A percentile compares a stretch with the other conserved stretches of the same genome.
phyloP scores from a whole-genome alignment of 2,797 vertebrate genomes.

The Trematomus bernacchii region DNA sequence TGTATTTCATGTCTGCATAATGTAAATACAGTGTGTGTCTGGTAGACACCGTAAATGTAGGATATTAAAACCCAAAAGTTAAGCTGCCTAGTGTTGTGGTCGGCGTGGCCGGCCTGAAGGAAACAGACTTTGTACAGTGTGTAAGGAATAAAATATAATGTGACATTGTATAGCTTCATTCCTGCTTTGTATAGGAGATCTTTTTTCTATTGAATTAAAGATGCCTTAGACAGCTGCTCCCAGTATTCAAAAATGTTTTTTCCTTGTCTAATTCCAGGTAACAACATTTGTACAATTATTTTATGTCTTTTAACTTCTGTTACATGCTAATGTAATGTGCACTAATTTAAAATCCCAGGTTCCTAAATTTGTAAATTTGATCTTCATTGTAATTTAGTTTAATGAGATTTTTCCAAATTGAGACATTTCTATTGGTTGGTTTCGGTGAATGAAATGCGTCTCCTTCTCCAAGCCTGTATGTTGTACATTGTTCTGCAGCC shows the following conservation, averaged over 20 bases:
- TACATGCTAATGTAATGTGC: constrained; percentile 71
- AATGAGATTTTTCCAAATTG: constrained; percentile 52
- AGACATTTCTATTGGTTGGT: constrained; percentile 50
- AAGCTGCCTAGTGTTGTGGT: constrained; percentile 75
- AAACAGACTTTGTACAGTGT: constrained; percentile 83
- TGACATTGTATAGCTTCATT: constrained; percentile 85
- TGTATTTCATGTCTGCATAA: constrained; percentile 73
- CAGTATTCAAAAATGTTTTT: constrained; percentile 82
- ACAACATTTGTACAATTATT: constrained; percentile 78
- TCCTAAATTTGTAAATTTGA: constrained; percentile 72
- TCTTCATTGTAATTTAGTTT: constrained; percentile 68
- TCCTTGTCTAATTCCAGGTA: constrained; percentile 78
- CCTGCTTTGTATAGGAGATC: constrained; percentile 82
- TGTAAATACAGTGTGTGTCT: constrained; percentile 77
- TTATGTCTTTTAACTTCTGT: constrained; percentile 81
- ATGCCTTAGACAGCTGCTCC: constrained; percentile 86
- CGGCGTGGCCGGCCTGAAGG: constrained; percentile 65
- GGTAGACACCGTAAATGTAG: constrained; percentile 75
- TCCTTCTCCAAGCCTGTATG: constrained; percentile 27
- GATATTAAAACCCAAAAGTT: constrained; percentile 69
- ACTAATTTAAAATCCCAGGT: constrained; percentile 75
- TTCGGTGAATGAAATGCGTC: constrained; percentile 56
- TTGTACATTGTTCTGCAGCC: constrained; percentile 37
- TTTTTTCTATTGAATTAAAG: constrained; percentile 85
- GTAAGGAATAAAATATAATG: constrained; percentile 82